Percentiles rank a stretch among this genome's conserved stretches.
phyloP scores from a whole-genome alignment of 1,140 invertebrate species.

The Thalassaphorura encarpata region DNA sequence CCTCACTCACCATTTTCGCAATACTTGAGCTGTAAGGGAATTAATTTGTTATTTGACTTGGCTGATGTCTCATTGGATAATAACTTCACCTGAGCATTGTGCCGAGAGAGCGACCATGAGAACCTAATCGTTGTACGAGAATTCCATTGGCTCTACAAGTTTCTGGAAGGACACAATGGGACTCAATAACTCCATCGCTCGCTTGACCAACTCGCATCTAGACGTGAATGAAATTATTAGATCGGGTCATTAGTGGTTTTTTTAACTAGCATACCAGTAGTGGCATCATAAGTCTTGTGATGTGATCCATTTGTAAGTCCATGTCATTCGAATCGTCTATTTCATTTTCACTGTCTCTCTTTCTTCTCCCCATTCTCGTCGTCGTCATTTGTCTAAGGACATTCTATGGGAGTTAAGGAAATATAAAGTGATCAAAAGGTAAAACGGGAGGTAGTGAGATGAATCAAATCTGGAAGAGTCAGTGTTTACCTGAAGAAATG shows the following conservation, averaged over 20 bases:
- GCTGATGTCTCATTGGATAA: no score
- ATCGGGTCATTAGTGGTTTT: background rate
- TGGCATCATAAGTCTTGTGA: background rate
- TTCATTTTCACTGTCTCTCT: no score
- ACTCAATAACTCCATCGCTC: background rate
- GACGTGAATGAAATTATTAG: background rate
- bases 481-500: no score
- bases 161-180: background rate
- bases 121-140: background rate
- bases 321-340: no score
- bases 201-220: slow-evolving; percentile 3
- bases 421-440: no score
- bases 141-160: slow-evolving; percentile 1
- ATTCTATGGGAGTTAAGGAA: no score
- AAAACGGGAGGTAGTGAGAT: no score
- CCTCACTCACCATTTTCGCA: slow-evolving; percentile 1
- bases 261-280: slow-evolving; percentile 6
- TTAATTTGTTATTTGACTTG: no score
- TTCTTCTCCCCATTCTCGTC: background rate
- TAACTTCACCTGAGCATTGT: background rate
- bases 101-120: background rate
- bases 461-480: no score
- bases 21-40: background rate
- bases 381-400: background rate
- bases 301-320: no score